phyloP scores from a whole-genome alignment of 2,888 invertebrate species.

The Helobdella robusta region DNA sequence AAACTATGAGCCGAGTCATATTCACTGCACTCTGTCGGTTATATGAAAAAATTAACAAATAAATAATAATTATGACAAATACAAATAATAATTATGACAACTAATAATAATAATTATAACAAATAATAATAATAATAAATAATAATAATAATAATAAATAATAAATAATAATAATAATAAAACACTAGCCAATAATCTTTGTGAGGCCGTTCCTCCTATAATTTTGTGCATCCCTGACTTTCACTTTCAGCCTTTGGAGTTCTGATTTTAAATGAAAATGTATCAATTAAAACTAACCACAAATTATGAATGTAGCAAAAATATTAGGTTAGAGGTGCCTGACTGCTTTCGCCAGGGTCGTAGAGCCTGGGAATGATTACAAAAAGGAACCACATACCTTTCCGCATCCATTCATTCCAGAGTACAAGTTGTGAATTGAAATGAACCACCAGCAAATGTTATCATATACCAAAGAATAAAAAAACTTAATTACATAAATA shows the following conservation, averaged over 20 bases:
- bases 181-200: too few relatives aligned
- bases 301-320: background rate
- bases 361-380: too few relatives aligned
- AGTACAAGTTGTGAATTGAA: background rate
- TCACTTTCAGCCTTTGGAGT: background rate
- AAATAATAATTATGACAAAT: background rate
- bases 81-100: background rate
- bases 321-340: too few relatives aligned
- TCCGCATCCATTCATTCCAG: too few relatives aligned
- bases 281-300: background rate
- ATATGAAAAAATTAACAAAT: background rate
- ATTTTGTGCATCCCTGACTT: background rate
- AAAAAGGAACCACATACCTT: too few relatives aligned
- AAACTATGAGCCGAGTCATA: background rate
- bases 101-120: background rate
- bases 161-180: too few relatives aligned
- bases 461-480: too few relatives aligned
- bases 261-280: slow-evolving; percentile 1
- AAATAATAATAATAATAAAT: background rate
- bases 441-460: background rate
- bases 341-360: too few relatives aligned
- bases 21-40: slow-evolving; percentile 5
- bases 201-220: slow-evolving; percentile 18
- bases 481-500: too few relatives aligned
- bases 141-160: background rate